phyloP scores from a whole-genome alignment of 2,888 invertebrate species.

The Tanytarsus gracilentus region DNA sequence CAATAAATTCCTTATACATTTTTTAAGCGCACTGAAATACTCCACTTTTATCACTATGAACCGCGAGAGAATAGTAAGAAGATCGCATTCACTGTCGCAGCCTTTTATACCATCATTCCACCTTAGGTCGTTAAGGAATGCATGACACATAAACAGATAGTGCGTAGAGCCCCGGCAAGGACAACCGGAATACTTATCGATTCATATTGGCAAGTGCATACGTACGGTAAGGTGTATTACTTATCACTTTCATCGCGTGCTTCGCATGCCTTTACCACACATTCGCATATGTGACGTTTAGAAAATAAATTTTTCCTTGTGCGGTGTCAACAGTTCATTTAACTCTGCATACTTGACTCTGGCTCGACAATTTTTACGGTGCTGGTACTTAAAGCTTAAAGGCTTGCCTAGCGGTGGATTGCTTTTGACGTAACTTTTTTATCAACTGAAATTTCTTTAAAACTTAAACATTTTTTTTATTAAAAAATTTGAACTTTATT shows the following conservation, averaged over 20 bases:
- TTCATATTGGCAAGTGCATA: neutral
- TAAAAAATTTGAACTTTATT: neutral
- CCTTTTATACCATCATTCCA: neutral
- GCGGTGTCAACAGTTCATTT: too few relatives aligned
- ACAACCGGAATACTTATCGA: constrained; percentile 1
- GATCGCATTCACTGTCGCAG: too few relatives aligned
- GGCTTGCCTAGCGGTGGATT: neutral
- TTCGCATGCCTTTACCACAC: neutral
- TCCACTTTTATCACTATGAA: too few relatives aligned
- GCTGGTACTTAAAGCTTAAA: neutral
- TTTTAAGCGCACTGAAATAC: too few relatives aligned
- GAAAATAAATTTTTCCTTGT: neutral
- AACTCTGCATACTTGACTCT: neutral
- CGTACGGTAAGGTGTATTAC: constrained; percentile 5
- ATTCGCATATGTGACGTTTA: neutral
- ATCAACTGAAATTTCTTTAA: neutral
- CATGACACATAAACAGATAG: constrained; percentile 1
- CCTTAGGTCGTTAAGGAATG: constrained; percentile 7
- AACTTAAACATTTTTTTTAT: neutral
- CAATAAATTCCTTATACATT: too few relatives aligned
- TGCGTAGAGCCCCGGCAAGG: neutral
- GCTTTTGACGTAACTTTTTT: neutral
- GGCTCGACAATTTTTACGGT: neutral
- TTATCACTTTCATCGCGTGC: constrained; percentile 9
- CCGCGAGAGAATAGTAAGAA: neutral